Base-by-base conservation (phyloP, 2,888 invertebrate species). In the Megamerina dolium region DNA sequence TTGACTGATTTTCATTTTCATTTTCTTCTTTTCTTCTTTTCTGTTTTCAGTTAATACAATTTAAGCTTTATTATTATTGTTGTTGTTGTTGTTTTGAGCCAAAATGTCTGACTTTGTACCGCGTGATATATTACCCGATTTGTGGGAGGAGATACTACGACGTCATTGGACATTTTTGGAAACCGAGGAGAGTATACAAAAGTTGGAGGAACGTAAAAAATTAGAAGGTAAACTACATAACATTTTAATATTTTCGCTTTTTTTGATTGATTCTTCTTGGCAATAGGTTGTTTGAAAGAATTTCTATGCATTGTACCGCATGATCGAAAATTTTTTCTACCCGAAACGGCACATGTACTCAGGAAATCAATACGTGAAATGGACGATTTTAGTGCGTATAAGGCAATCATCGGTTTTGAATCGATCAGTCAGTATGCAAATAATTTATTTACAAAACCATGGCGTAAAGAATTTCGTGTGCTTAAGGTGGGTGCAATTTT, bases 361-460 rank as follows among this genome's bases (percentile, higher is more conserved):
- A 81, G 82, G 48, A 77, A 79, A 41, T 87, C 88, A 1, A 80
- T 88, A 19, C 77, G 76, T 33, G 79, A 79, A 39, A 73, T 83
- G 59, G 72, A 78, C 5, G 83, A 85, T 57, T 91, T 88, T 64
- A 89, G 85, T 63, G 88, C 85, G 16, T 85, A 85, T 59, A 79
- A 84, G 54, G 87, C 88, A 13, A 82, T 85, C 20, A 76, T 82
- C 35, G 91, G 90, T 12, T 92, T 89, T 80, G 84, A 86, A 57
- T 85, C 88, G 23, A 76, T 92, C 52, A 89, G 87, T 46, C 77
- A 85, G 52, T 92, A 92, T 68, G 91, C 91, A 3, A 84, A 82
- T 43, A 91, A 92, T 72, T 74, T 93, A 48, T 74, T 89, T 40
- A 80, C 84, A 12, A 89, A 91, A 64, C 90, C 91, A 4, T 93